Percentiles rank a stretch among this genome's conserved stretches.
Evolutionary conservation across 2,888 invertebrate species (phyloP).

Genomic region (Drosophila limbata): DNA sequence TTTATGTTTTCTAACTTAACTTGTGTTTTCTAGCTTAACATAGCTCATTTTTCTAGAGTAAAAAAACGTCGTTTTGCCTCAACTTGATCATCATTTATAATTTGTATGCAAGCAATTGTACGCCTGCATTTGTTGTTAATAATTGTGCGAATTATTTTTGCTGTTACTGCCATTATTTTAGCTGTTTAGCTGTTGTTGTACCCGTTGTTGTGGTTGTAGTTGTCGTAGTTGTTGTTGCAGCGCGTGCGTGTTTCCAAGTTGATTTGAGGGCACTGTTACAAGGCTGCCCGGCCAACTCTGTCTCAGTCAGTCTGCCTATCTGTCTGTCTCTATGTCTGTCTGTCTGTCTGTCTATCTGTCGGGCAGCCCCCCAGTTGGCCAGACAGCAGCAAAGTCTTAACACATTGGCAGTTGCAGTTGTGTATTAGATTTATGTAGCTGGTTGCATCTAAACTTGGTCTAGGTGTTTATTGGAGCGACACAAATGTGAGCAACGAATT

Average conservation of each 20-base stretch:
- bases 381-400: constrained; percentile 53
- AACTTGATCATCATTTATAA: constrained; percentile 19
- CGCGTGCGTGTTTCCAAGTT: constrained; percentile 70
- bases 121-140: constrained; percentile 28
- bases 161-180: constrained; percentile 43
- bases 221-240: constrained; percentile 44
- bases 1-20: too few relatives aligned
- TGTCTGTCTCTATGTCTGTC: constrained; percentile 13
- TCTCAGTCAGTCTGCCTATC: constrained; percentile 22
- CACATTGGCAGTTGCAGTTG: constrained; percentile 76
- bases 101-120: constrained; percentile 17
- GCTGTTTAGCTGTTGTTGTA: constrained; percentile 32
- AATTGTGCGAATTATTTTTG: constrained; percentile 41
- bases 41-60: background rate
- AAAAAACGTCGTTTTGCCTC: background rate
- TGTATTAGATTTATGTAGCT: constrained; percentile 39
- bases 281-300: constrained; percentile 72
- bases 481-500: constrained; percentile 54
- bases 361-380: constrained; percentile 56
- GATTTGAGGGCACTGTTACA: constrained; percentile 84
- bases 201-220: constrained; percentile 3
- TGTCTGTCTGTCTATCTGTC: constrained; percentile 18
- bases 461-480: constrained; percentile 73
- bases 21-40: too few relatives aligned
- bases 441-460: constrained; percentile 56